Evolutionary conservation across 2,888 invertebrate species (phyloP).

Genomic region (Amphipyra berbera): DNA sequence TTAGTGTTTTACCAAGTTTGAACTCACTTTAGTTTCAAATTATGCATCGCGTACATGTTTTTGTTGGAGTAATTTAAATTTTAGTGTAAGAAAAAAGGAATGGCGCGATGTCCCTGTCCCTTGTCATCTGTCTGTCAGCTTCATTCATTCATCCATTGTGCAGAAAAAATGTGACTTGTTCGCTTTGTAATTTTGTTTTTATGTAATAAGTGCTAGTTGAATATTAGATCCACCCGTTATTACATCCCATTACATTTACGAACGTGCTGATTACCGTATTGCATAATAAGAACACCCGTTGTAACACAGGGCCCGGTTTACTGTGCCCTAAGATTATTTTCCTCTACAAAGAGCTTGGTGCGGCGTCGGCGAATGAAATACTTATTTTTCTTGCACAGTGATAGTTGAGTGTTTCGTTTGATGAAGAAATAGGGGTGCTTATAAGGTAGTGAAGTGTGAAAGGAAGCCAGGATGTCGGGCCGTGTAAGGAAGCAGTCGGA

Average conservation of each 20-base stretch:
- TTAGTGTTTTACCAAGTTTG: constrained; percentile 44
- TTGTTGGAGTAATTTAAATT: constrained; percentile 49
- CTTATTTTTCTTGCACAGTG: constrained; percentile 76
- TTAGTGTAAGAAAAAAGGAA: constrained; percentile 71
- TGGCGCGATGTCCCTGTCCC: constrained; percentile 87
- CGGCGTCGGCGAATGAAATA: constrained; percentile 80
- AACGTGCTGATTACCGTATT: constrained; percentile 64
- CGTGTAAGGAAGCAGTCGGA: constrained; percentile 92
- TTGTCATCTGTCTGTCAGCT: constrained; percentile 87
- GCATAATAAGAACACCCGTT: constrained; percentile 58
- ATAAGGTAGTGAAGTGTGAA: constrained; percentile 63
- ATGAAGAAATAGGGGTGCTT: constrained; percentile 64
- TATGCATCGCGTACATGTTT: constrained; percentile 34
- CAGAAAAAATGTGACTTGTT: constrained; percentile 88
- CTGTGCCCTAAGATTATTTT: constrained; percentile 73
- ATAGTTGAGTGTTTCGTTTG: constrained; percentile 66
- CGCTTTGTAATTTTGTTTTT: constrained; percentile 83
- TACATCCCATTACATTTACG: constrained; percentile 69
- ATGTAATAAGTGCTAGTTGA: constrained; percentile 77
- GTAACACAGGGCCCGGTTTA: constrained; percentile 46
- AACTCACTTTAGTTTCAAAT: constrained; percentile 51
- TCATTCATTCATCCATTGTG: constrained; percentile 88
- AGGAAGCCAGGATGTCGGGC: constrained; percentile 86
- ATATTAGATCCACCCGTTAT: constrained; percentile 73
- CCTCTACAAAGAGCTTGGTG: constrained; percentile 83